Evolutionary conservation across 1,140 invertebrate genomes (phyloP).

Genomic region (Nasonia vitripennis): DNA sequence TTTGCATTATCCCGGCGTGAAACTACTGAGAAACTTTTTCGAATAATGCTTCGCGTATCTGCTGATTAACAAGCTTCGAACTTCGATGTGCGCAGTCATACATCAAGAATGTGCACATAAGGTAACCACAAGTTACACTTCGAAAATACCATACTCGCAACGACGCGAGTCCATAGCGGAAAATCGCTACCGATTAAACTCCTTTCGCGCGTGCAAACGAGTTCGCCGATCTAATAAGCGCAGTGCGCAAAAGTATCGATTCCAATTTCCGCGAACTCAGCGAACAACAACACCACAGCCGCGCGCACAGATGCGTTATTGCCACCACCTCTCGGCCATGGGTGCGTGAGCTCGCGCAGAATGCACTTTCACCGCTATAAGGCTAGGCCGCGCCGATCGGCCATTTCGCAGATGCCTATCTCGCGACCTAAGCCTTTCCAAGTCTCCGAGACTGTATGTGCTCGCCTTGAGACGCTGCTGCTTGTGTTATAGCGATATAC

Average conservation of each 20-base stretch:
- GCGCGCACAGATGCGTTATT: neutral
- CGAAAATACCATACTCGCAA: neutral
- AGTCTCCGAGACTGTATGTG: neutral
- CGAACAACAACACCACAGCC: neutral
- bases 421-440: neutral
- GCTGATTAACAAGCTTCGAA: neutral
- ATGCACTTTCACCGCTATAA: constrained; percentile 47
- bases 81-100: neutral
- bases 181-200: neutral
- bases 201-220: neutral
- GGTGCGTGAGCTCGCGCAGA: constrained; percentile 46
- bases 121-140: neutral
- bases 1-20: no score
- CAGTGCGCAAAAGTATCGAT: neutral
- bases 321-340: neutral
- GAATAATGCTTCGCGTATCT: neutral
- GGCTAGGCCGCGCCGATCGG: constrained; percentile 23
- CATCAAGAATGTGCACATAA: neutral
- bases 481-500: no score
- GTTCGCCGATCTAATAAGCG: no score
- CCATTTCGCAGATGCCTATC: constrained; percentile 16
- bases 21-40: no score
- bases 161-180: neutral
- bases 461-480: neutral
- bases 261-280: neutral